Evolutionary conservation across 2,888 invertebrate species (phyloP), one percentile per base, ranked within the genome.

Genomic region (Eristalinus sepulchralis): DNA sequence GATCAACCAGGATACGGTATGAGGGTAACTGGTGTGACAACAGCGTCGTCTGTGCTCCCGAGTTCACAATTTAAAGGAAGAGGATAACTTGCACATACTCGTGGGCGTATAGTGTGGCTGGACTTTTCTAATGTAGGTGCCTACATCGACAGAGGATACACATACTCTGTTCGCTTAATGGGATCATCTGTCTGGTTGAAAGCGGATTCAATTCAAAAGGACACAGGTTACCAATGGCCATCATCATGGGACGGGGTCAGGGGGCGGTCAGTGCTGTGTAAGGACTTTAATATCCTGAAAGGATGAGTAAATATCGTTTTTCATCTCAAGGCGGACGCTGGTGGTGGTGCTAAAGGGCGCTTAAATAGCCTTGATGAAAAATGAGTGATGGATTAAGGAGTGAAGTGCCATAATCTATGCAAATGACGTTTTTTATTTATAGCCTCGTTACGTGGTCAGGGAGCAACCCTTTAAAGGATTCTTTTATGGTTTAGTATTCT

Each of bases 181-280:
- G 81, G 68, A 81, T 81, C 81, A 75, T 75, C 75, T 81, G 81
- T 75, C 62, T 75, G 64, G 33, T 55, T 47, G 68, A 70, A 70
- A 70, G 57, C 62, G 81, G 39, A 81, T 81, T 81, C 68, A 81
- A 70, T 64, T 70, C n/a, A 63, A 68, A 70, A 36, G 68, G 57
- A 67, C 67, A 73, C 55, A 67, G 34, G 67, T 68, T 73, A 62
- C 47, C 34, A 81, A 63, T 57, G 75, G 75, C 68, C 55, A 70
- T 68, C 62, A 81, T n/a, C n/a, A 75, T 70, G 68, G 63, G 63
- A 63, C 39, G 63, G 68, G 33, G 17, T 63, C 24, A 73, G 17
- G 47, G 17, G 17, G 2, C 8, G 39, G 39, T 2, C 39, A n/a
- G n/a, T 47, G 17, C n/a, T 6, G 39, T 13, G 39, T 5, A 47